phyloP scores from a whole-genome alignment of 2,797 vertebrate species.

The Notolabrus celidotus region DNA sequence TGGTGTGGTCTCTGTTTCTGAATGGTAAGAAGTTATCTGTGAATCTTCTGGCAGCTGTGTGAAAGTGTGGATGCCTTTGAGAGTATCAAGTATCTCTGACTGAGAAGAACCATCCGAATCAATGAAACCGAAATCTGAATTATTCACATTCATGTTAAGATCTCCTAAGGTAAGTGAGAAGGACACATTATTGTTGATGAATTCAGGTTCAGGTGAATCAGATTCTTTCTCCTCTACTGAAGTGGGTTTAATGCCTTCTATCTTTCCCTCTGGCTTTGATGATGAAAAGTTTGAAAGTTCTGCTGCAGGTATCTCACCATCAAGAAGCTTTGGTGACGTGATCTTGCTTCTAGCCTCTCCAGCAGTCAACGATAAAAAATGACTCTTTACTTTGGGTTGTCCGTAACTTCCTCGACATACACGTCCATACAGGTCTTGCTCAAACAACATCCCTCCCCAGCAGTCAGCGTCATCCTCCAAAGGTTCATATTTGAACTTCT shows the following conservation, averaged over 20 bases:
- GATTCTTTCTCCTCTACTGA: constrained; percentile 37
- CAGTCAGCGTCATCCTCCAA: constrained; percentile 66
- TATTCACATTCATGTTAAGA: constrained; percentile 80
- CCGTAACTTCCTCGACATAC: constrained; percentile 62
- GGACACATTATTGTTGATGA: constrained; percentile 71
- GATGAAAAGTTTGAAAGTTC: constrained; percentile 56
- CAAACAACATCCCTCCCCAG: constrained; percentile 75
- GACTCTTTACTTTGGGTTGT: constrained; percentile 53
- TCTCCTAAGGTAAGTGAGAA: constrained; percentile 71
- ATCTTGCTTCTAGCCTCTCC: constrained; percentile 48
- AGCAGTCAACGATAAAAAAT: constrained; percentile 31
- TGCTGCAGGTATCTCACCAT: constrained; percentile 52
- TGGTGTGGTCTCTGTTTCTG: constrained; percentile 20
- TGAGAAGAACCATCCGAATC: constrained; percentile 82
- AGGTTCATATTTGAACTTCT: constrained; percentile 78
- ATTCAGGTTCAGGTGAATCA: constrained; percentile 31
- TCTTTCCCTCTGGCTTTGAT: constrained; percentile 31
- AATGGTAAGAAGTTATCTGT: constrained; percentile 18
- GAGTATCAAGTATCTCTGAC: constrained; percentile 64
- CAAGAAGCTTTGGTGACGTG: constrained; percentile 34
- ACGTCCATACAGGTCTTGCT: constrained; percentile 76
- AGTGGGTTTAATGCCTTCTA: constrained; percentile 22
- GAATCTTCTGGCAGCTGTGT: constrained; percentile 29
- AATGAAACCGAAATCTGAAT: constrained; percentile 81
- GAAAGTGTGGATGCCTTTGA: constrained; percentile 44